Evolutionary conservation across 2,888 invertebrate genomes (phyloP).

Genomic region (Pristionchus mayeri): DNA sequence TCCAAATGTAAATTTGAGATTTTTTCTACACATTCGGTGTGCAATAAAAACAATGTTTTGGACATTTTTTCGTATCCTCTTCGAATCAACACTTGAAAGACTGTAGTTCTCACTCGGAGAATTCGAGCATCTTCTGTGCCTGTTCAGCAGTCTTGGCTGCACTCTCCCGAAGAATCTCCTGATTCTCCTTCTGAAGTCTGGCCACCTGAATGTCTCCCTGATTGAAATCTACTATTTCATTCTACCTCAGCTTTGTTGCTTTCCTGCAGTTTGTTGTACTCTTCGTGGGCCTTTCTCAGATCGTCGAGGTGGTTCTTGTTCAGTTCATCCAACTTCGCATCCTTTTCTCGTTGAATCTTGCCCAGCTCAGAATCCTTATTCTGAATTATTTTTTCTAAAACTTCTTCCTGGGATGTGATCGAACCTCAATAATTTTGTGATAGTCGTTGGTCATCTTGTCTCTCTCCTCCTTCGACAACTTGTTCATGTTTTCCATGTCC

Average conservation of each 20-base stretch:
- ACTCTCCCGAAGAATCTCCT: not conserved
- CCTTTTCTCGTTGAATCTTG: not conserved
- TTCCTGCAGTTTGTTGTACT: conserved; percentile 12
- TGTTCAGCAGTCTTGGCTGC: not conserved
- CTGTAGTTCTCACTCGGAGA: not conserved
- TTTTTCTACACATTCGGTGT: too few relatives aligned
- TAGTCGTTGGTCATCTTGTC: not conserved
- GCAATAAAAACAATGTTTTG: not conserved
- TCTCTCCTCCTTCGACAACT: not conserved
- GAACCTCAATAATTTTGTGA: not conserved
- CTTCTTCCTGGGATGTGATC: not conserved
- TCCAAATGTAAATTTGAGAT: too few relatives aligned
- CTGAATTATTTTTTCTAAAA: not conserved
- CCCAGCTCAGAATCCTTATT: not conserved
- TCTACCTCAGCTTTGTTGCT: not conserved
- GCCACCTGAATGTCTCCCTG: not conserved
- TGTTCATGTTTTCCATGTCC: not conserved
- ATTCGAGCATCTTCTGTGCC: not conserved
- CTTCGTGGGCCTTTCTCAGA: not conserved
- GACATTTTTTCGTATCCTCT: too few relatives aligned
- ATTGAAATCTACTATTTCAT: too few relatives aligned
- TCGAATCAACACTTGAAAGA: too few relatives aligned
- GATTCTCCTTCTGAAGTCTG: not conserved
- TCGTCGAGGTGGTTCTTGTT: not conserved
- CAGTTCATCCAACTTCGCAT: conserved; percentile 14